phyloP scores from a whole-genome alignment of 2,113 vertebrate genomes.

The Cichladusa arquata region DNA sequence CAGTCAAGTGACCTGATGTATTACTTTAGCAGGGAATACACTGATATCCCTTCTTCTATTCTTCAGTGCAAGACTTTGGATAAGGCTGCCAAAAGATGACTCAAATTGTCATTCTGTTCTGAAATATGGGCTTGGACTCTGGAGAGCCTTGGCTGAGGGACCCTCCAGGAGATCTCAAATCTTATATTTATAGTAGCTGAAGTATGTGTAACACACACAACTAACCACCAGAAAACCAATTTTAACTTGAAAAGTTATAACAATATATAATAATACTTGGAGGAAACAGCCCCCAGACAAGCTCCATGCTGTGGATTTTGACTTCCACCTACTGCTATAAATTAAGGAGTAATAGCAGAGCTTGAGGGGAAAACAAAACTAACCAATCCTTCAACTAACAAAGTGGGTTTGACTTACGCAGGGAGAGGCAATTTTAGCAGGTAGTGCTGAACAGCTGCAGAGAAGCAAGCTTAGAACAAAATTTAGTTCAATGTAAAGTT shows the following conservation, averaged over 20 bases:
- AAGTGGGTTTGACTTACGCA: background rate
- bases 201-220: background rate
- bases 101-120: background rate
- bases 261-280: background rate
- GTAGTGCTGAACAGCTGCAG: background rate
- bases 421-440: background rate
- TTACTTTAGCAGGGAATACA: background rate
- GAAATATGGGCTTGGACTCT: background rate
- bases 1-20: background rate
- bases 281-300: background rate
- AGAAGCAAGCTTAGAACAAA: background rate
- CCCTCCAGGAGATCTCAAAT: background rate
- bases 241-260: background rate
- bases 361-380: background rate
- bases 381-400: background rate
- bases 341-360: background rate
- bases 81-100: background rate
- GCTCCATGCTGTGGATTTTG: background rate
- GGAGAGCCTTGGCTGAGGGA: background rate
- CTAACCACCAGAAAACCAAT: background rate
- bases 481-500: background rate
- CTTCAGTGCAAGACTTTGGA: background rate
- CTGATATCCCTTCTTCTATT: background rate
- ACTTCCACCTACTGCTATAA: background rate
- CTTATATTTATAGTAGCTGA: background rate